Percentiles rank a stretch among this genome's conserved stretches.
These are phyloP conservation scores for Crenichthys baileyi DNA, from an alignment of 2,797 vertebrate genomes.

Conservation along the genomic window DNA sequence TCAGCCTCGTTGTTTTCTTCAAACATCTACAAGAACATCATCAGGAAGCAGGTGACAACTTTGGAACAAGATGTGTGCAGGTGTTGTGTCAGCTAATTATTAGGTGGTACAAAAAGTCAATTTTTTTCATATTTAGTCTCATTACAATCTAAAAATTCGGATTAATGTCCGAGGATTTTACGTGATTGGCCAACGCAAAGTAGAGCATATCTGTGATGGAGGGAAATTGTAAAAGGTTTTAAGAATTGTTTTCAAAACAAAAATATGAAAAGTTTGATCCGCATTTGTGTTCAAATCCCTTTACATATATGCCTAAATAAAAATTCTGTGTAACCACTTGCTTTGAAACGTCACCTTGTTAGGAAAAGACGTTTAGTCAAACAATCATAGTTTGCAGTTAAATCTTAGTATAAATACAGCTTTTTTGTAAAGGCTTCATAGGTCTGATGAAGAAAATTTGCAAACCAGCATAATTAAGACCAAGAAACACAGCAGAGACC, in stretches of 20 bases:
- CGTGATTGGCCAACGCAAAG: neutral
- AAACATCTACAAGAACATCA: constrained; percentile 76
- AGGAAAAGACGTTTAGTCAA: too few species aligned
- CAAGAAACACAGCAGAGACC: too few species aligned
- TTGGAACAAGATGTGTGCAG: too few species aligned
- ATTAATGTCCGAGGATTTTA: too few species aligned
- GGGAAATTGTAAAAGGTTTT: neutral
- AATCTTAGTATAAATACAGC: too few species aligned
- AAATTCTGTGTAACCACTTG: too few species aligned
- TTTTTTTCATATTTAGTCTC: neutral
- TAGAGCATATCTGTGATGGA: neutral
- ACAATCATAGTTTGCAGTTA: too few species aligned
- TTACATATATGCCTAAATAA: too few species aligned
- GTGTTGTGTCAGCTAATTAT: neutral
- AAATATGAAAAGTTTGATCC: neutral
- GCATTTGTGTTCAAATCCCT: neutral
- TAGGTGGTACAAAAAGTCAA: neutral
- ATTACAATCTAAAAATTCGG: neutral
- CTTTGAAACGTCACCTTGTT: too few species aligned
- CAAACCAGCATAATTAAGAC: too few species aligned
- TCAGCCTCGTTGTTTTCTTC: constrained; percentile 76
- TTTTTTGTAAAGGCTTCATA: too few species aligned
- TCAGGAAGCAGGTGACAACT: constrained; percentile 63
- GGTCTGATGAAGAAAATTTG: too few species aligned
- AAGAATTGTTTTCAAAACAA: neutral